Evolutionary conservation across 2,797 vertebrate species (phyloP), one percentile per base, ranked within the genome.

Genomic region (Capromys pilorides): DNA sequence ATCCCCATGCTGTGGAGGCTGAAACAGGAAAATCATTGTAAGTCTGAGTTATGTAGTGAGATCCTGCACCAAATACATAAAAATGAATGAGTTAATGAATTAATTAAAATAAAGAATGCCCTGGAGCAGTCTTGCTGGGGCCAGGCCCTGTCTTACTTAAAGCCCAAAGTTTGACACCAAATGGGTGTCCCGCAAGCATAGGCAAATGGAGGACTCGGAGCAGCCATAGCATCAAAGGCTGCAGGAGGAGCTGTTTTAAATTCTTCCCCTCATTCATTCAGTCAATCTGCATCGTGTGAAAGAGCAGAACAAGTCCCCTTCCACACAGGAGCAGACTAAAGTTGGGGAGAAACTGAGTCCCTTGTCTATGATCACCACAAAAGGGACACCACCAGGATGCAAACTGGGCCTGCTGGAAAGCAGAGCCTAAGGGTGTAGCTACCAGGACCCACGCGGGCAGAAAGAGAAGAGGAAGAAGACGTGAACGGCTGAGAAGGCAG

Each of bases 401-500:
- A 14, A 87, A 85, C 21, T 41, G 71, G 39, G 45, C 7, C 5
- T 1, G 0, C 8, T 66, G 71, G 86, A 73, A 73, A 51, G 45
- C 6, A 41, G 13, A 81, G n/a, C 49, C 11, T 0, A 5, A 51
- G 24, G 41, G 31, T 8, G 9, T 14, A 18, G 18, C 28, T 16
- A 9, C 80, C 11, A 19, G 84, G 31, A 49, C 19, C 41, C 22
- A 13, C 3, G 16, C 18, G 19, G 39, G 8, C 3, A 11, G 18
- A 66, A 13, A 59, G n/a, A 41, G 4, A 9, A 16, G 51, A 45
- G 16, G 11, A 18, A 10, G 2, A 7, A 26, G 62, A 26, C 0
- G 5, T 0, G 2, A 69, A 19, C 2, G 5, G 5, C 4, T 0
- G 0, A 0, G 3, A 5, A 36, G 26, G 0, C 0, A 14, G 57